Evolutionary conservation across 1,140 invertebrate genomes (phyloP), one percentile per base, ranked within the genome.

Genomic region (Drosophila parvula): DNA sequence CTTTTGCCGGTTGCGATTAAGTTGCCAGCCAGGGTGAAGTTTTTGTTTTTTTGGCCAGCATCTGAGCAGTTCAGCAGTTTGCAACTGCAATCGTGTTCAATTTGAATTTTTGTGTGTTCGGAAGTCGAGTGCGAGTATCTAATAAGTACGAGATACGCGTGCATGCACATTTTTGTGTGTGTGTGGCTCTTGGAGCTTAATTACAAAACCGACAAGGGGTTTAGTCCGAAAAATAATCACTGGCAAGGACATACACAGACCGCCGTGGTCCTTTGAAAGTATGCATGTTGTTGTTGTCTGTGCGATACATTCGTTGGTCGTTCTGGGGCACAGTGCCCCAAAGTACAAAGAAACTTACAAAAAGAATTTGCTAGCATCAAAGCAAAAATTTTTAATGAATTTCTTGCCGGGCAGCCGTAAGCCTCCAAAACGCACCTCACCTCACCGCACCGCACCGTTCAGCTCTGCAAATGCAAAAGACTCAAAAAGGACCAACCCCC

Each of bases 311-410:
- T 70, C 64, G 50, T 53, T 48, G 47, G 51, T 34, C 34, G 34
- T n/a, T 34, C 41, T 50, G 18, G 18, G 36, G 38, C 11, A n/a
- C 22, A 12, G 27, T 16, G 36, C 34, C 34, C 44, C 27, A 80
- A 71, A 81, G 59, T 77, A 80, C 71, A 81, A 62, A 83, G 70
- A 89, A 89, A 80, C 77, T 90, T 78, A 86, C 74, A 86, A 79
- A 86, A 85, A 90, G 86, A 89, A 90, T 89, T 90, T 70, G 64
- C 77, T 64, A 86, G 81, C 84, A 90, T 90, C 88, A 90, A 90
- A 90, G 88, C 88, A 90, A 90, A 90, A 88, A 90, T 90, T 81
- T 90, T 80, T 86, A 90, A 90, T 90, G 82, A 90, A 90, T 90
- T 90, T 90, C 81, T 85, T 90, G 79, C 78, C 70, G 68, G 58